These are phyloP conservation scores for Cyrtorhinus lividipennis DNA, from an alignment of 1,140 invertebrate genomes.

Conservation along the genomic window DNA sequence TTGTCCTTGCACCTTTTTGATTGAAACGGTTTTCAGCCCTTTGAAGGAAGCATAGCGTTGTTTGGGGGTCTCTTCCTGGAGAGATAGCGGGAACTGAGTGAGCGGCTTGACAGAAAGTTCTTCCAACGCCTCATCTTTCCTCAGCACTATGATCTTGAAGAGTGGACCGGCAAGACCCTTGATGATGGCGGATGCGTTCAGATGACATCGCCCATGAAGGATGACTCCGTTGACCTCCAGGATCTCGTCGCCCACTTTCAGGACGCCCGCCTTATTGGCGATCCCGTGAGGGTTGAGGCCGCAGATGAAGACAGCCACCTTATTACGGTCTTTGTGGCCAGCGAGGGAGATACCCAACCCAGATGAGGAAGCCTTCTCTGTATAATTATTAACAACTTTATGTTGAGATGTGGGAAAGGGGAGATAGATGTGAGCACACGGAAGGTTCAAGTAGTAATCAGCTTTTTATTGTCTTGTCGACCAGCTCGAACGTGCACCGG, in stretches of 20 bases:
- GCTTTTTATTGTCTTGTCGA: no score
- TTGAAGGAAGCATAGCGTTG: conserved; percentile 54
- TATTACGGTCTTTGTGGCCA: conserved; percentile 82
- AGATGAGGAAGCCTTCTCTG: conserved; percentile 43
- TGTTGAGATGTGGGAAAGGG: no score
- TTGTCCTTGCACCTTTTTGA: conserved; percentile 72
- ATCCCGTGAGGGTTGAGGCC: conserved; percentile 81
- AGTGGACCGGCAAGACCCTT: conserved; percentile 68
- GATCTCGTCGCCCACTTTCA: conserved; percentile 67
- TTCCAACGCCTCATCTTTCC: conserved; percentile 57
- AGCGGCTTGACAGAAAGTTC: conserved; percentile 85
- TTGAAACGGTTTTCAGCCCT: conserved; percentile 53
- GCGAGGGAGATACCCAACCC: conserved; percentile 83
- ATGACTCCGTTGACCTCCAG: conserved; percentile 84
- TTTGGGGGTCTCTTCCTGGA: conserved; percentile 60
- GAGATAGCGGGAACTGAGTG: conserved; percentile 64
- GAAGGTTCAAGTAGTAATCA: no score
- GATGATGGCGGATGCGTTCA: conserved; percentile 91
- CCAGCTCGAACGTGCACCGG: no score
- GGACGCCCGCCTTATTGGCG: conserved; percentile 53
- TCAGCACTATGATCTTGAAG: conserved; percentile 75
- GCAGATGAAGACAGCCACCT: conserved; percentile 93
- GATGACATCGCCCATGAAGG: conserved; percentile 83
- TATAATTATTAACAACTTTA: no score
- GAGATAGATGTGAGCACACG: no score